Evolutionary conservation across 1,140 invertebrate species (phyloP), one percentile per base, ranked within the genome.

Genomic region (Bactericera cockerelli): DNA sequence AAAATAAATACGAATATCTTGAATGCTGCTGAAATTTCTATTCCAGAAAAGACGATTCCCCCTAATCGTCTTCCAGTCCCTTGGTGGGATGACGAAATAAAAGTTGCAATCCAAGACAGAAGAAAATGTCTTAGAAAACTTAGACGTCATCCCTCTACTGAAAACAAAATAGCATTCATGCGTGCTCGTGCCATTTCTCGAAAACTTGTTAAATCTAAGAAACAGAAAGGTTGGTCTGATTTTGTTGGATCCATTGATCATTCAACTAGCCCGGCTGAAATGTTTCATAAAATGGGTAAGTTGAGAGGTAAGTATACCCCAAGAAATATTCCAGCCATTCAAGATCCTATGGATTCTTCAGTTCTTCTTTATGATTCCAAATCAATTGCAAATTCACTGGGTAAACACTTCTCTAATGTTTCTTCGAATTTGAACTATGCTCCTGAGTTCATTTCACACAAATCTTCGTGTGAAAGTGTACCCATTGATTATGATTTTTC

Each of bases 271-370:
- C 4, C 42, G 8, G 42, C 8, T 6, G 42, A n/a, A 6, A 6
- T 49, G 42, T 49, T 49, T 49, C 42, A 49, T 22, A 4, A n/a
- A n/a, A 49, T 49, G 42, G n/a, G n/a, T 16, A 49, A 49, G 22
- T 49, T 49, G 42, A 49, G 42, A 22, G 42, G 42, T 19, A 49
- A 49, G 8, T 19, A 19, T 8, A 22, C 22, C 4, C 42, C 42
- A 6, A 4, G 28, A 6, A 4, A 13, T 31, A 13, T 31, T 31
- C 13, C 4, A 4, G 42, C n/a, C 3, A 49, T 49, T 19, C 33
- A 36, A 16, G 33, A 36, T 36, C 33, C 33, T 10, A 4, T 6
- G n/a, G 8, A 49, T 8, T 3, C 4, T 22, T 4, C 4, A 6
- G 8, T 6, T 6, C n/a, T 49, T 6, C 6, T 49, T 16, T 22